Evolutionary conservation across 2,888 invertebrate species (phyloP), one percentile per base, ranked within the genome.

Genomic region (Drosophila bunnanda): DNA sequence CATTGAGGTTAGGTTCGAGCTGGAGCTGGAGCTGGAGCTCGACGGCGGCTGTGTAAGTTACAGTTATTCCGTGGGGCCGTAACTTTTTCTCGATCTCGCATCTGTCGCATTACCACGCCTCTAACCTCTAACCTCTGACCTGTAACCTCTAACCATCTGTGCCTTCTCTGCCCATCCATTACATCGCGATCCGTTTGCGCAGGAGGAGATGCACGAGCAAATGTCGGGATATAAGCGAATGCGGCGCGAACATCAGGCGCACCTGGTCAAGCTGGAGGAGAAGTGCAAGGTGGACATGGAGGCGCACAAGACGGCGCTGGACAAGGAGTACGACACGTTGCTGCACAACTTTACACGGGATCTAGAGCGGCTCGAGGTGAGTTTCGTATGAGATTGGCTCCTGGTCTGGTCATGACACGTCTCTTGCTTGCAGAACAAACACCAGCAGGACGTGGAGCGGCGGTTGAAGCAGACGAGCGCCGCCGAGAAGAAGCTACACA

Each of bases 211-310:
- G 97, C 97, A 98, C 93, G 99, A 99, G 93, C 99, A 99, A 93
- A 99, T 99, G 98, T 97, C 98, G 59, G 98, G 98, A 25, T 99
- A 99, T 93, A 99, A 99, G 93, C 95, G 99, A 78, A 98, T 99
- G 97, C 95, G 99, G 75, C 95, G 98, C 77, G 98, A 98, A 92
- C 99, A 99, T 93, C 99, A 99, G 93, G 97, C 98, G 81, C 98
- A 98, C 79, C 93, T 99, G 89, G 94, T 96, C 54, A 96, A 98
- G 94, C 94, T 99, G 84, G 99, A 99, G 93, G 98, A 98, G 92
- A 96, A 96, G 89, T 98, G 98, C 93, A 96, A 97, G 93, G 95
- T 97, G 89, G 99, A 99, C 93, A 97, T 99, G 95, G 99, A 99
- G 91, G 96, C 96, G 89, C 98, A 99, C 93, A 98, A 99, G 93